These are phyloP conservation scores for Empis stercorea DNA, from an alignment of 2,888 invertebrate genomes.

Conservation along the genomic window DNA sequence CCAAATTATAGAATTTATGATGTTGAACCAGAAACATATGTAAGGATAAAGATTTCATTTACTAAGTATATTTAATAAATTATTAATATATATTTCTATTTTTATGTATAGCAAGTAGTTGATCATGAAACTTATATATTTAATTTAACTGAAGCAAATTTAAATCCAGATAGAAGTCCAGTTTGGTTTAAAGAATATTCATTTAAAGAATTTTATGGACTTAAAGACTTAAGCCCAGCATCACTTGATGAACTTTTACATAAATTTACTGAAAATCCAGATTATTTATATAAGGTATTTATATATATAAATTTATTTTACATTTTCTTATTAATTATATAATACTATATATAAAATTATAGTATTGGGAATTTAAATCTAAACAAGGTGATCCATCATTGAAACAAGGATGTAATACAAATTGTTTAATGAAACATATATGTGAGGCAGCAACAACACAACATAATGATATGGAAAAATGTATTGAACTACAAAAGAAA, in stretches of 20 bases:
- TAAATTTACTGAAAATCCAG: slow-evolving; percentile 38
- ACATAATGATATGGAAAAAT: slow-evolving; percentile 19
- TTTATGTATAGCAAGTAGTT: slow-evolving; percentile 42
- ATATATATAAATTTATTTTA: neutral
- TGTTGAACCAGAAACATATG: slow-evolving; percentile 46
- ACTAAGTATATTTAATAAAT: too few species aligned
- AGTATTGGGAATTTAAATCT: slow-evolving; percentile 23
- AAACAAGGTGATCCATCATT: slow-evolving; percentile 24
- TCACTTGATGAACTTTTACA: slow-evolving; percentile 49
- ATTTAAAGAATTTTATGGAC: slow-evolving; percentile 52
- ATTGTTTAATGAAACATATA: slow-evolving; percentile 21
- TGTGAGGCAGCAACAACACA: slow-evolving; percentile 24
- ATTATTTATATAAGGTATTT: slow-evolving; percentile 21
- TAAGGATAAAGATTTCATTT: slow-evolving; percentile 39
- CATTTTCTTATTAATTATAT: neutral
- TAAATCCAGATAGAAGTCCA: slow-evolving; percentile 42
- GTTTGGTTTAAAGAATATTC: slow-evolving; percentile 64
- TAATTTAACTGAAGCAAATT: slow-evolving; percentile 62
- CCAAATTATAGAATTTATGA: slow-evolving; percentile 68
- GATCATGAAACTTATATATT: slow-evolving; percentile 60
- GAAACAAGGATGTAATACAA: slow-evolving; percentile 21
- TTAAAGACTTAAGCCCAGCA: slow-evolving; percentile 45
- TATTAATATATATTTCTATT: too few species aligned
- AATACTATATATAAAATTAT: slow-evolving; percentile 13
- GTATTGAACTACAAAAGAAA: slow-evolving; percentile 21